Base-by-base conservation (phyloP, 2,113 vertebrate genomes). In the Cynocephalus volans region DNA sequence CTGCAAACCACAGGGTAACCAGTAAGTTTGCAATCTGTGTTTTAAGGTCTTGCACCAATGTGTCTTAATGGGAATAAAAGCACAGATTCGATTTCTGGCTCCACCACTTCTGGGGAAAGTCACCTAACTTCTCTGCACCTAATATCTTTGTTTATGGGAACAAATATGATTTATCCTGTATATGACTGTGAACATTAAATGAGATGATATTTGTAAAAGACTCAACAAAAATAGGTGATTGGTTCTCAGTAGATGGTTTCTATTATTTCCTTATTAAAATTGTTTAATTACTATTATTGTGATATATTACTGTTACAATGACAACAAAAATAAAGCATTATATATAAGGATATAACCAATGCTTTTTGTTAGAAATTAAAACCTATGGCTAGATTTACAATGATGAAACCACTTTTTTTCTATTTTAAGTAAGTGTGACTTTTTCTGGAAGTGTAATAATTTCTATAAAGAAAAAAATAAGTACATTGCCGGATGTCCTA, bases 361-460 rank as follows among this genome's bases (percentile, higher is more conserved):
- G 64, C 33, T 86, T 87, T 19, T 48, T 88, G 72, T 83, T 58
- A 83, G 80, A 76, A 89, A 76, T 85, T 79, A 89, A 84, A n/a
- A 93, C 58, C 18, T 45, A 89, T 28, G 17, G 36, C 8, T 82
- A 45, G 45, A 65, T 92, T 88, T 72, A 48, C 15, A 54, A 76
- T 70, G 26, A 90, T 65, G 83, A 89, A 80, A 79, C 31, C 11
- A 81, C 3, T 86, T 60, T 3, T n/a, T 97, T 95, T 93, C 85
- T 95, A 48, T 96, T 79, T 97, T 93, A 76, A 97, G 62, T 19
- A 84, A 77, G n/a, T 31, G 18, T 85, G 77, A 72, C 13, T 72
- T 91, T 86, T 77, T 82, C 72, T 85, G 56, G 23, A 95, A 96
- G 96, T 24, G 26, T 67, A 92, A 89, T 95, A 90, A 10, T 70